These are phyloP conservation scores for Epistrophe eligans DNA, from an alignment of 2,888 invertebrate genomes.

Conservation along the genomic window DNA sequence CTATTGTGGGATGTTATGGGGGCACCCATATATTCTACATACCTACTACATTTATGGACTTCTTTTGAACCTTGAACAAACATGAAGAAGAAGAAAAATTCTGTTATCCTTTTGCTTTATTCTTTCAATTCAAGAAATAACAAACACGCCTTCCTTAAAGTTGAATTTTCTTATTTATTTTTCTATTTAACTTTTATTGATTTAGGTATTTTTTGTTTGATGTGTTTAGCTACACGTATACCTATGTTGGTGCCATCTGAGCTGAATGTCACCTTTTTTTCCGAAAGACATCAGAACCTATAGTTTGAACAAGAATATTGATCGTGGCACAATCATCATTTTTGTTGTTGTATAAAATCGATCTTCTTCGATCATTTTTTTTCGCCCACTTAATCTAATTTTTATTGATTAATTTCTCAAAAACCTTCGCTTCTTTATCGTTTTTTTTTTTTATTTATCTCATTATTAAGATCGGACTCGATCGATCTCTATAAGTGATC, in stretches of 20 bases:
- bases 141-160: constrained; percentile 46
- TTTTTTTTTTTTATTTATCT: constrained; percentile 7
- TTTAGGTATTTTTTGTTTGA: constrained; percentile 42
- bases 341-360: not conserved
- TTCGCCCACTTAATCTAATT: constrained; percentile 66
- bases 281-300: too few relatives aligned
- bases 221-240: not conserved
- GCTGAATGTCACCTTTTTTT: not conserved
- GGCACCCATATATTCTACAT: constrained; percentile 49
- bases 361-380: constrained; percentile 29
- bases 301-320: not conserved
- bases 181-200: constrained; percentile 51
- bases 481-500: constrained; percentile 42
- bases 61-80: constrained; percentile 48
- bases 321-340: constrained; percentile 1
- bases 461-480: constrained; percentile 42
- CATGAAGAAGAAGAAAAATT: constrained; percentile 29
- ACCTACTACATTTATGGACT: constrained; percentile 37
- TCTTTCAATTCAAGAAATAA: constrained; percentile 2
- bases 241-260: constrained; percentile 6
- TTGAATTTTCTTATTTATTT: constrained; percentile 40
- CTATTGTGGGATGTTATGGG: constrained; percentile 71
- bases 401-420: constrained; percentile 62
- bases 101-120: constrained; percentile 58
- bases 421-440: not conserved